phyloP scores from a whole-genome alignment of 1,140 invertebrate genomes.

The Galleria mellonella region DNA sequence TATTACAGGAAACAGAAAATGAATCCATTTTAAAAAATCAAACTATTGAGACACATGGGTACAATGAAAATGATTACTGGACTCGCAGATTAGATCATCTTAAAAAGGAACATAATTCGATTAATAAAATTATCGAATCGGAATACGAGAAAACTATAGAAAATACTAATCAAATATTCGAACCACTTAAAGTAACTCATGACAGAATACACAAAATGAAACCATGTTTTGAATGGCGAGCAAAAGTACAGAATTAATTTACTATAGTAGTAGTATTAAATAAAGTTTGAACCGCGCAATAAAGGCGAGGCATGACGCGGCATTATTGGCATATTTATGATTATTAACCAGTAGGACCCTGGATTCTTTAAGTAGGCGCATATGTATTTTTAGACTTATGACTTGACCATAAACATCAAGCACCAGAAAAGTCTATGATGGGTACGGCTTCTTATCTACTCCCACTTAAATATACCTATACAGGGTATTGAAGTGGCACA shows the following conservation, averaged over 20 bases:
- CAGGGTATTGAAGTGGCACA: no score
- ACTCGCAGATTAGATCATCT: conserved; percentile 45
- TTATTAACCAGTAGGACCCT: no score
- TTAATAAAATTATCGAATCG: conserved; percentile 54
- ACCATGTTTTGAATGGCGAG: conserved; percentile 47
- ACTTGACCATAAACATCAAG: no score
- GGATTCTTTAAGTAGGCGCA: no score
- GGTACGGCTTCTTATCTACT: no score
- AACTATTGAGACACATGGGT: conserved; percentile 19
- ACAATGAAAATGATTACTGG: conserved; percentile 48
- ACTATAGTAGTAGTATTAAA: no score
- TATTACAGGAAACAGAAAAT: conserved; percentile 25
- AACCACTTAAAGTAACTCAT: conserved; percentile 27
- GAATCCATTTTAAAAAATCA: conserved; percentile 29
- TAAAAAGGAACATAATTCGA: conserved; percentile 51
- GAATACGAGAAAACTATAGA: conserved; percentile 54
- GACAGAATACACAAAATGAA: conserved; percentile 49
- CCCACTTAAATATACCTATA: no score
- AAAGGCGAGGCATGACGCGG: no score
- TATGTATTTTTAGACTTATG: no score
- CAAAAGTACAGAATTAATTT: conserved; percentile 27
- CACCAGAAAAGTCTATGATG: no score
- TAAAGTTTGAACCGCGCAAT: no score
- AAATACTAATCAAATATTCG: conserved; percentile 31
- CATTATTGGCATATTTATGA: no score